Evolutionary conservation across 2,797 vertebrate genomes (phyloP), one percentile per base, ranked within the genome.

Genomic region (Alca torda): DNA sequence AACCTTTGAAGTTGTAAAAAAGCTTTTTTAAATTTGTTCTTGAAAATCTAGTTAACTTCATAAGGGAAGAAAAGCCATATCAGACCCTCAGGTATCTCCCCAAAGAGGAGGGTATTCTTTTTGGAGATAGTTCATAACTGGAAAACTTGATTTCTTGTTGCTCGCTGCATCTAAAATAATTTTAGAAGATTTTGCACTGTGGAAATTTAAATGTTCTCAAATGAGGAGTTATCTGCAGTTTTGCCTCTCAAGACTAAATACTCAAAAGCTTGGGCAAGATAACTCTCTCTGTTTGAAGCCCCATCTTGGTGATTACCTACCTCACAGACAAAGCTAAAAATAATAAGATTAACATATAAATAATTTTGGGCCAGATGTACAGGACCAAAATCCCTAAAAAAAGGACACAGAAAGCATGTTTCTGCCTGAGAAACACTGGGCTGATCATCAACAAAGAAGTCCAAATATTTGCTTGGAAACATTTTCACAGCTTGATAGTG

Each of bases 401-500:
- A 65, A 46, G 8, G 31, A 12, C 41, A 81, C 20, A 67, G 10
- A 31, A 89, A 68, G 4, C 7, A 25, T 43, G 10, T 78, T 67
- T 92, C 28, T 94, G 43, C 54, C 35, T 90, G n/a, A 86, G 76
- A 72, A 92, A 70, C 30, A 11, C 1, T 16, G 24, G 20, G 8
- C 30, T 80, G 24, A 90, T 82, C 33, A 87, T 51, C 65, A 75
- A 21, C 37, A 73, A 79, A 80, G 28, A 88, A 90, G 45, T 76
- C 46, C 33, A 78, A 87, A 89, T 87, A 91, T 90, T 95, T 95
- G 57, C 54, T 78, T 87, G 51, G 78, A 91, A 95, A 81, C 81
- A 41, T 89, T 92, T 94, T 90, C 65, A 50, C 46, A 86, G 46
- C 46, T 92, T 48, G 39, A 28, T 83, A 64, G 60, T 37, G 19